Evolutionary conservation across 2,888 invertebrate species (phyloP), one percentile per base, ranked within the genome.

Genomic region (Leptinotarsa haldemani): DNA sequence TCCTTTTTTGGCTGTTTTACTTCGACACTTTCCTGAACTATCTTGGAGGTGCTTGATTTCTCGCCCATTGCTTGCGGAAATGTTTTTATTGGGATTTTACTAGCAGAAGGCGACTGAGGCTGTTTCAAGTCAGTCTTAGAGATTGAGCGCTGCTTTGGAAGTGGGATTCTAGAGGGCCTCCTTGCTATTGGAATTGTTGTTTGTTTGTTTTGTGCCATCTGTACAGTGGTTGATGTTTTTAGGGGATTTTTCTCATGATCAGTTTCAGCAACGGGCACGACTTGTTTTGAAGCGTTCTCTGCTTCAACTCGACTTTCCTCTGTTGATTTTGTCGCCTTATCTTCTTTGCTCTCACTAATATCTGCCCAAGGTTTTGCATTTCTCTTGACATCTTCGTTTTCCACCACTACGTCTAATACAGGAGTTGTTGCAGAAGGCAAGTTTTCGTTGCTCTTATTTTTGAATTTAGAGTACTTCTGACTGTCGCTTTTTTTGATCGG

Each of bases 91-190:
- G 85, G 87, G 70, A 86, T 86, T 82, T 83, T 85, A 76, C 85
- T 86, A 40, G 50, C 56, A 22, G 73, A 64, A 48, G 67, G 67
- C n/a, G 78, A 73, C 52, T 81, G 80, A 53, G 82, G 82, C 4
- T 82, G 80, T 72, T 83, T 83, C 18, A 77, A 63, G 72, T 84
- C 84, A 69, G 77, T 79, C 71, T 84, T 85, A 18, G 83, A 80
- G 50, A 83, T 72, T 3, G 85, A 84, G 70, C 82, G 82, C 78
- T 86, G 86, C 56, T 85, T 79, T 2, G 83, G 85, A 73, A 88
- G 80, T 63, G 87, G 87, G 69, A 88, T 88, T 80, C 80, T 85
- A 0, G 88, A 88, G 4, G 84, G 84, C 74, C 82, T 82, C 73
- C 80, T 83, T 30, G 79, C 71, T 66, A 82, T 75, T 2, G 82